Conservation (phyloP, 1,140 invertebrate species). For the Wiebesia pumilae region DNA sequence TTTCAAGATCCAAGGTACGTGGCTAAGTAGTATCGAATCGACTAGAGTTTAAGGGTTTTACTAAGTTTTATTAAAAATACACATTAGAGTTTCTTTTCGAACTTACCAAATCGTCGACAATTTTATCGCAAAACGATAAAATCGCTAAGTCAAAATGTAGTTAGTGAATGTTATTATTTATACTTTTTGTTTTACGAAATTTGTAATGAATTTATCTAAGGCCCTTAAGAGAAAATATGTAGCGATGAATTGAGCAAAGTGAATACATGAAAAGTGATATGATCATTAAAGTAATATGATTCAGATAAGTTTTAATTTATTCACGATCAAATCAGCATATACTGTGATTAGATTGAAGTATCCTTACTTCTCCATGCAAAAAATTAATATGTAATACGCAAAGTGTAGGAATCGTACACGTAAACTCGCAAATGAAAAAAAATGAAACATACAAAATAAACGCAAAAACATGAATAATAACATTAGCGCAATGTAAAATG, state of each 20-base stretch:
- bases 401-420: constrained; percentile 51
- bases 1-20: constrained; percentile 48
- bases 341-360: constrained; percentile 68
- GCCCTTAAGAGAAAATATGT: constrained; percentile 26
- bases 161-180: constrained; percentile 46
- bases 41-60: constrained; percentile 38
- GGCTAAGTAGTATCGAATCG: constrained; percentile 24
- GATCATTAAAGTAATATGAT: constrained; percentile 55
- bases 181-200: constrained; percentile 35
- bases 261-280: constrained; percentile 37
- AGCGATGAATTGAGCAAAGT: constrained; percentile 10
- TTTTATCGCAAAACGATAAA: constrained; percentile 45
- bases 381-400: constrained; percentile 57
- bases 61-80: constrained; percentile 41
- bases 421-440: constrained; percentile 55
- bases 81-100: constrained; percentile 36
- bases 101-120: constrained; percentile 36
- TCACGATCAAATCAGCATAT: constrained; percentile 63
- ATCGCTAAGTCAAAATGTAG: constrained; percentile 50
- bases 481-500: constrained; percentile 60
- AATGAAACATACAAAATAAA: constrained; percentile 50
- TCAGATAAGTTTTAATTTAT: constrained; percentile 62
- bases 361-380: constrained; percentile 54
- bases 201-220: constrained; percentile 39
- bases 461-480: constrained; percentile 50